phyloP scores from a whole-genome alignment of 2,888 invertebrate species.

The Phlogophora meticulosa region DNA sequence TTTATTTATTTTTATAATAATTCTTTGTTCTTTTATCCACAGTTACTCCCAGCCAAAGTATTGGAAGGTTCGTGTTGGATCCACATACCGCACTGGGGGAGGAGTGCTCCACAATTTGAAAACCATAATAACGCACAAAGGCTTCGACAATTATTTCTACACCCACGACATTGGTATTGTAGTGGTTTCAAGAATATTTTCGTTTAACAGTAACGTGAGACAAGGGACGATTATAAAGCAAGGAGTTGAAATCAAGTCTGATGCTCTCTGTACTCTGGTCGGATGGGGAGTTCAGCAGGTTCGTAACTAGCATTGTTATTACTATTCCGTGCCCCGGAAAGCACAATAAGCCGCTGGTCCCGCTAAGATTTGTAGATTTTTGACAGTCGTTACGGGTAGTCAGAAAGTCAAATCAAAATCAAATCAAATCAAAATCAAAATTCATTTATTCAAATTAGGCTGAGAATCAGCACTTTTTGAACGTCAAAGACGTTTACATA shows the following conservation, averaged over 20 bases:
- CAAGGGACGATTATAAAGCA: slow-evolving; percentile 84
- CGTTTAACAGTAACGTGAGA: slow-evolving; percentile 76
- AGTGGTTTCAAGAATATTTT: slow-evolving; percentile 75
- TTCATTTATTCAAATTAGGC: too few relatives aligned
- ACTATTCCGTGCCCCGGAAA: too few relatives aligned
- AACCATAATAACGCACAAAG: slow-evolving; percentile 78
- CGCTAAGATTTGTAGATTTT: too few relatives aligned
- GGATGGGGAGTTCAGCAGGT: slow-evolving; percentile 87
- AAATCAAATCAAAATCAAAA: too few relatives aligned
- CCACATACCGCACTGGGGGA: slow-evolving; percentile 81
- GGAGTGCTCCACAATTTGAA: slow-evolving; percentile 81
- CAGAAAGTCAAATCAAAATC: too few relatives aligned
- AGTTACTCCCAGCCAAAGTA: slow-evolving; percentile 81
- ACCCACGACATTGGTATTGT: slow-evolving; percentile 84
- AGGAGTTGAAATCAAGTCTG: slow-evolving; percentile 77
- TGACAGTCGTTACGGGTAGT: too few relatives aligned
- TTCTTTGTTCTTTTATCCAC: slow-evolving; percentile 48
- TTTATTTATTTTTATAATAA: too few relatives aligned
- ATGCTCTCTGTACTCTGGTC: slow-evolving; percentile 78
- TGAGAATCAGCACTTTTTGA: too few relatives aligned
- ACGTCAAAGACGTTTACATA: too few relatives aligned
- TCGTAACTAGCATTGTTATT: slow-evolving; percentile 27
- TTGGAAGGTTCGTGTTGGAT: slow-evolving; percentile 86
- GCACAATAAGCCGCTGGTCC: too few relatives aligned
- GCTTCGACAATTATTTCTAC: slow-evolving; percentile 81